Evolutionary conservation across 1,140 invertebrate genomes (phyloP).

Genomic region (Leptopilina boulardi): DNA sequence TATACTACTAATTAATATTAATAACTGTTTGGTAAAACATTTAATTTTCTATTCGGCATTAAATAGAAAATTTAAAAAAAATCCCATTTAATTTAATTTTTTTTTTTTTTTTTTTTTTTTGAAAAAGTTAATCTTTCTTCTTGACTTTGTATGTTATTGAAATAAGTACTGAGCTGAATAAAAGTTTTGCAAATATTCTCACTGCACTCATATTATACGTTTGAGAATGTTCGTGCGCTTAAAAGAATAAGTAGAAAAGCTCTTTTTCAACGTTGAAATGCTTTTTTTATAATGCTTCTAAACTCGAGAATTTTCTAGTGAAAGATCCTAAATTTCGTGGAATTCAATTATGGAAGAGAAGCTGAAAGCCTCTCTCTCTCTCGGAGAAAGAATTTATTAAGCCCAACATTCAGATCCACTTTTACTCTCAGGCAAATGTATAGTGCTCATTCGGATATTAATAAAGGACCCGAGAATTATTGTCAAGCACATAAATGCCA

Average conservation of each 20-base stretch:
- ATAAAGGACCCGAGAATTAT: not conserved
- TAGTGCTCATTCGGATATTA: slow-evolving; percentile 21
- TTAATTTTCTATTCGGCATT: too few species aligned
- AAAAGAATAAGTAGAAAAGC: slow-evolving; percentile 3
- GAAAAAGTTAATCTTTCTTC: not conserved
- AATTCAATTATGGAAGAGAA: slow-evolving; percentile 31
- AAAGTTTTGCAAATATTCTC: not conserved
- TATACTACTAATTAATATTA: too few species aligned
- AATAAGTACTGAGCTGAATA: not conserved
- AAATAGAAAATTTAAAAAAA: too few species aligned
- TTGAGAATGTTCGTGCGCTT: not conserved
- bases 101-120: not conserved
- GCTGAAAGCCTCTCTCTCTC: slow-evolving; percentile 17
- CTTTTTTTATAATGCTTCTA: slow-evolving; percentile 9
- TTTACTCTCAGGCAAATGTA: slow-evolving; percentile 17
- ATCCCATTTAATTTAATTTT: not conserved
- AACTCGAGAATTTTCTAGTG: not conserved
- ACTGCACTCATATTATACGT: slow-evolving; percentile 14
- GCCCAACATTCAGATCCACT: slow-evolving; percentile 20
- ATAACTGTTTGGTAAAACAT: too few species aligned
- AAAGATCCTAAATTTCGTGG: slow-evolving; percentile 25
- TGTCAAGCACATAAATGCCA: not conserved
- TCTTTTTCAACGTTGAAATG: slow-evolving; percentile 8
- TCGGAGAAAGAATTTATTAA: slow-evolving; percentile 29
- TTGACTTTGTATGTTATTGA: not conserved